These are phyloP conservation scores for Dryas iulia DNA, from an alignment of 1,140 invertebrate species.

Conservation along the genomic window DNA sequence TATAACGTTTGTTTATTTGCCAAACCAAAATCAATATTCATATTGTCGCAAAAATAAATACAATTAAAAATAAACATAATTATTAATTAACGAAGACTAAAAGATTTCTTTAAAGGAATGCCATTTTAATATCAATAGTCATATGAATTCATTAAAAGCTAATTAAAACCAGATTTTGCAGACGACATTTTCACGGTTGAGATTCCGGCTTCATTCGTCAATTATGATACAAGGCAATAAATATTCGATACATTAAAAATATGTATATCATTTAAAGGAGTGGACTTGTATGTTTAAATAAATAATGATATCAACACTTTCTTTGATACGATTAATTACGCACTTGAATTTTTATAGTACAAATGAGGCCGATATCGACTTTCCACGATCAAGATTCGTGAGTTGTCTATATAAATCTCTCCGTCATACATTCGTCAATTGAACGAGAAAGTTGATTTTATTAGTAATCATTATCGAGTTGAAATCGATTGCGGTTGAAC, in stretches of 20 bases:
- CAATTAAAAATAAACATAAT: background rate
- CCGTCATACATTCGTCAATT: slow-evolving; percentile 32
- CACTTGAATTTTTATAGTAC: slow-evolving; percentile 4
- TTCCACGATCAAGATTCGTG: slow-evolving; percentile 37
- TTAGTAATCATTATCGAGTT: slow-evolving; percentile 8
- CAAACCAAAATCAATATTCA: background rate
- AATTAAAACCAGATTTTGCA: slow-evolving; percentile 2
- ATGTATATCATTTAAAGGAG: background rate
- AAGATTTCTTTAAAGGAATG: background rate
- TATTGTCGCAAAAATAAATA: background rate
- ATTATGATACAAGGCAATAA: slow-evolving; percentile 4
- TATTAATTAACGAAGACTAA: background rate
- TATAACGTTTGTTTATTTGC: too few relatives aligned
- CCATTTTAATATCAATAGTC: background rate
- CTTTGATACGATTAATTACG: slow-evolving; percentile 29
- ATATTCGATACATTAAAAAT: background rate
- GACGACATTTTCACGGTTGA: background rate
- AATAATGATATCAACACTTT: slow-evolving; percentile 1
- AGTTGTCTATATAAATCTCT: slow-evolving; percentile 35
- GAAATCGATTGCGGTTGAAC: slow-evolving; percentile 11
- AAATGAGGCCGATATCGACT: slow-evolving; percentile 35
- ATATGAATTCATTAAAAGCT: background rate
- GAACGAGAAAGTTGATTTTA: slow-evolving; percentile 35
- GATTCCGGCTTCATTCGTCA: background rate
- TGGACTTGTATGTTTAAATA: background rate